Percentiles rank a stretch among this genome's conserved stretches.
These are phyloP conservation scores for Mus minutoides DNA, from an alignment of 2,797 vertebrate species.

Conservation along the genomic window DNA sequence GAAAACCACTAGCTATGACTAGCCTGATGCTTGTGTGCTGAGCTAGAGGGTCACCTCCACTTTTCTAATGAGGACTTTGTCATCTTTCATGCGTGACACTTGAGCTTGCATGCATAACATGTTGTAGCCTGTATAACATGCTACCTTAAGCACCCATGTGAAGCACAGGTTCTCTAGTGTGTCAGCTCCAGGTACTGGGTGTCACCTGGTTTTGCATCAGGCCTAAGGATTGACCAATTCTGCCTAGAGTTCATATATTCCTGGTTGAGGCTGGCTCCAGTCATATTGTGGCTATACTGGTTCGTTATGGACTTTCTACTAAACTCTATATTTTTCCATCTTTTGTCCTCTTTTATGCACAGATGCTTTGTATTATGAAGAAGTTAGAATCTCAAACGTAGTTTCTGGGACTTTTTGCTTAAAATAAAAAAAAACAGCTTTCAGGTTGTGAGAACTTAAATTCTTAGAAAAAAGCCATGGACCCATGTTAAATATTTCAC, in stretches of 20 bases:
- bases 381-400: not conserved
- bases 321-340: not conserved
- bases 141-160: not conserved
- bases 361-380: not conserved
- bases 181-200: not conserved
- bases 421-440: not conserved
- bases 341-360: too few relatives aligned
- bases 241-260: not conserved
- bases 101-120: too few relatives aligned
- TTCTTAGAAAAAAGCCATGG: not conserved
- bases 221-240: not conserved
- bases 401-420: slow-evolving; percentile 8
- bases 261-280: not conserved
- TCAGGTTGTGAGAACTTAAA: not conserved
- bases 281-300: not conserved
- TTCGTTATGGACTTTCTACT: not conserved
- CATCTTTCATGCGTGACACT: too few relatives aligned
- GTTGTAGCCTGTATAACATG: too few relatives aligned
- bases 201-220: not conserved
- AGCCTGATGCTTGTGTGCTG: not conserved
- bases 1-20: too few relatives aligned
- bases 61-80: not conserved
- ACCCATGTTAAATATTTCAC: not conserved
- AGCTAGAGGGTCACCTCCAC: not conserved
- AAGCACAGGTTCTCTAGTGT: not conserved